These are phyloP conservation scores for Cyprinodon diabolis DNA, from an alignment of 2,797 vertebrate species.

Conservation along the genomic window DNA sequence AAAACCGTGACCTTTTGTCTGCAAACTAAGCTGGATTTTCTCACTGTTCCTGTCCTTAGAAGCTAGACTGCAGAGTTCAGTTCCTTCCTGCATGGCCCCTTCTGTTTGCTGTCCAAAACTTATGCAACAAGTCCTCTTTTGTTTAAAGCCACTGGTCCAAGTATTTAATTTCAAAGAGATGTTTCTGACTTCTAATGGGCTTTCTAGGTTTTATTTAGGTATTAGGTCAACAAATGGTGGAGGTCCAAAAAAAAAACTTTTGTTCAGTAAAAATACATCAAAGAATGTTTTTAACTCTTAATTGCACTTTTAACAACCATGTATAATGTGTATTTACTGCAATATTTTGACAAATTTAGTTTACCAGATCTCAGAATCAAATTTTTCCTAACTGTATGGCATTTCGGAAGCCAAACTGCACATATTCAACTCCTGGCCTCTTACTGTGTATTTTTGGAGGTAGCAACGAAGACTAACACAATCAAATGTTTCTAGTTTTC, in stretches of 20 bases:
- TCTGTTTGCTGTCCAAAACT: constrained; percentile 35
- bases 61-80: constrained; percentile 54
- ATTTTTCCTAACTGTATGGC: not conserved
- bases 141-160: constrained; percentile 33
- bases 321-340: too few relatives aligned
- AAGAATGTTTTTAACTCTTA: not conserved
- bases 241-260: not conserved
- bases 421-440: not conserved
- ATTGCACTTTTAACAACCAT: not conserved
- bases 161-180: constrained; percentile 32
- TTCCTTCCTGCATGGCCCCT: constrained; percentile 37
- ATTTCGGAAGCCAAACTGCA: not conserved
- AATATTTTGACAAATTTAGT: not conserved
- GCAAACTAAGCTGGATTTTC: constrained; percentile 26
- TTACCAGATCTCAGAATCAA: not conserved
- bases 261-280: not conserved
- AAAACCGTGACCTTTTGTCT: constrained; percentile 2
- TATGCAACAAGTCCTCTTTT: constrained; percentile 59
- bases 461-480: not conserved
- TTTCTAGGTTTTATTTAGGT: not conserved
- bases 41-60: constrained; percentile 21
- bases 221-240: not conserved
- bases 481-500: not conserved
- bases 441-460: not conserved
- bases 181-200: constrained; percentile 38